Evolutionary conservation across 1,140 invertebrate genomes (phyloP).

Genomic region (Helicoverpa zea): DNA sequence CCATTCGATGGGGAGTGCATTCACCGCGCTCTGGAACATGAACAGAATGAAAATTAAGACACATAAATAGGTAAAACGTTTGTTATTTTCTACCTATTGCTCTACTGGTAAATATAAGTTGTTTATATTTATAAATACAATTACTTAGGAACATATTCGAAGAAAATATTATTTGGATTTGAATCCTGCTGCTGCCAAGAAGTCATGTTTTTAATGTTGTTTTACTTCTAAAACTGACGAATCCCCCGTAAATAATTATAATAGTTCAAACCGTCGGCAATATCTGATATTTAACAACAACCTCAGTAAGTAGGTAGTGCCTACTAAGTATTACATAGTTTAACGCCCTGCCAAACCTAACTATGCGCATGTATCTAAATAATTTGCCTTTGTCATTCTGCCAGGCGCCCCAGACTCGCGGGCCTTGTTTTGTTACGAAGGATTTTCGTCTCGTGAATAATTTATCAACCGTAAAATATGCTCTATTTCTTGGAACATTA

Average conservation of each 20-base stretch:
- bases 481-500: too few relatives aligned
- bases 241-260: too few relatives aligned
- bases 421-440: not conserved
- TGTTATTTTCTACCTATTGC: not conserved
- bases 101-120: not conserved
- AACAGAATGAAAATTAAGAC: not conserved
- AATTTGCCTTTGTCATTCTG: constrained; percentile 11
- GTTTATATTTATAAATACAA: too few relatives aligned
- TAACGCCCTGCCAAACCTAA: not conserved
- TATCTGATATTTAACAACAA: too few relatives aligned
- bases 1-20: constrained; percentile 91
- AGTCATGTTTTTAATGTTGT: too few relatives aligned
- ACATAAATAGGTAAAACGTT: not conserved
- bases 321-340: too few relatives aligned
- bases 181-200: too few relatives aligned
- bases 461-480: not conserved
- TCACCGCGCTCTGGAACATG: constrained; percentile 89
- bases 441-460: constrained; percentile 11
- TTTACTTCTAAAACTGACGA: too few relatives aligned
- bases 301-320: too few relatives aligned
- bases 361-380: constrained; percentile 32
- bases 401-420: not conserved
- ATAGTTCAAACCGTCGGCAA: too few relatives aligned
- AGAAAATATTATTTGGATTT: not conserved
- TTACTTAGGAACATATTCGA: too few relatives aligned